Conservation (phyloP, 2,888 invertebrate species). For the Lamproptera curius region DNA sequence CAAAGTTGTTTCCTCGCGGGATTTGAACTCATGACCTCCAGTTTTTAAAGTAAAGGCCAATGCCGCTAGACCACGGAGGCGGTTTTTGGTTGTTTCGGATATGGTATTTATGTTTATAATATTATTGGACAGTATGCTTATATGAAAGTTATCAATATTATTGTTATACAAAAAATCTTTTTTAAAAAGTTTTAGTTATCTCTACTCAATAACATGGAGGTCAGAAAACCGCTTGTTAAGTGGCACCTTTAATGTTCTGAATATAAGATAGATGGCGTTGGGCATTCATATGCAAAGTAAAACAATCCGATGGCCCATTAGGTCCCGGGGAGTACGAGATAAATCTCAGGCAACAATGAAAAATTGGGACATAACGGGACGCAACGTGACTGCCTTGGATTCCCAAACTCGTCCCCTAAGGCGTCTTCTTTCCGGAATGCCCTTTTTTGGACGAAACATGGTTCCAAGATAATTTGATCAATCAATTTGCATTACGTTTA, state of each 20-base stretch:
- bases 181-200: no score
- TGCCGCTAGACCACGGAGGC: no score
- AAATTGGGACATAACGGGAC: slow-evolving; percentile 56
- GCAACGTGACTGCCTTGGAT: slow-evolving; percentile 47
- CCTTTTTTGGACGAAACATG: slow-evolving; percentile 38
- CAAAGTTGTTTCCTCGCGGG: no score
- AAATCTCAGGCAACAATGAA: slow-evolving; percentile 44
- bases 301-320: slow-evolving; percentile 27
- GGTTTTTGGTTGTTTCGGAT: no score
- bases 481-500: not conserved
- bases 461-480: slow-evolving; percentile 16
- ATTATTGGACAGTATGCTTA: no score
- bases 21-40: no score
- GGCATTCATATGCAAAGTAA: slow-evolving; percentile 21
- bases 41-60: no score
- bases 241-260: not conserved
- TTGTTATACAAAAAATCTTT: no score
- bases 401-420: slow-evolving; percentile 34
- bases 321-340: slow-evolving; percentile 27
- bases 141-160: no score
- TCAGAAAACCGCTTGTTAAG: no score
- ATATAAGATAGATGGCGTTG: not conserved
- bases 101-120: no score
- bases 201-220: no score
- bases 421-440: slow-evolving; percentile 28